Percentiles rank a stretch among this genome's conserved stretches.
Conservation (phyloP, 2,113 vertebrate species). For the Heterotilapia buettikoferi region DNA sequence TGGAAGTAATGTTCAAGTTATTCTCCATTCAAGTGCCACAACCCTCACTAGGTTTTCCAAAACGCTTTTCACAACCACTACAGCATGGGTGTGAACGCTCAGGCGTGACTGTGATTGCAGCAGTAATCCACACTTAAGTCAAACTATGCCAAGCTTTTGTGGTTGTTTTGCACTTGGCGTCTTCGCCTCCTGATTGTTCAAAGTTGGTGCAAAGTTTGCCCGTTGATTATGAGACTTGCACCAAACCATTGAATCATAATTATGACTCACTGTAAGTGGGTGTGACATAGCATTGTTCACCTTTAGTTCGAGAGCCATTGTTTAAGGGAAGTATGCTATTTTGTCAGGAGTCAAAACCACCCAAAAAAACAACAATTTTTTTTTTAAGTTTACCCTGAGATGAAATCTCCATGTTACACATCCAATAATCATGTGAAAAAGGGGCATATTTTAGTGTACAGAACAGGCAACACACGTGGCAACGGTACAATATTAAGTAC, state of each 20-base stretch:
- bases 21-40: not conserved
- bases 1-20: not conserved
- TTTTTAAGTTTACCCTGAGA: not conserved
- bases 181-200: not conserved
- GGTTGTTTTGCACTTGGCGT: not conserved
- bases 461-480: not conserved
- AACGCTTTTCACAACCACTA: not conserved
- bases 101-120: not conserved
- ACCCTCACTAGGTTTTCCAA: not conserved
- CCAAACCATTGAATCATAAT: not conserved
- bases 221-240: not conserved
- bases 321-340: not conserved
- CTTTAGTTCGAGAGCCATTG: not conserved
- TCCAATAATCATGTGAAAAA: not conserved
- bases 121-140: not conserved
- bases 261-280: not conserved
- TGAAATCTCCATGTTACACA: conserved; percentile 9
- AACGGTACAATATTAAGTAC: not conserved
- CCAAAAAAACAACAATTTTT: not conserved
- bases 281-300: not conserved
- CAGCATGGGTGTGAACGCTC: not conserved
- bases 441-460: not conserved
- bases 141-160: not conserved
- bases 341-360: not conserved
- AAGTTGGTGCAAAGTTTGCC: not conserved